These are phyloP conservation scores for Leptinotarsa tumamoca DNA, from an alignment of 2,888 invertebrate genomes.

Conservation along the genomic window DNA sequence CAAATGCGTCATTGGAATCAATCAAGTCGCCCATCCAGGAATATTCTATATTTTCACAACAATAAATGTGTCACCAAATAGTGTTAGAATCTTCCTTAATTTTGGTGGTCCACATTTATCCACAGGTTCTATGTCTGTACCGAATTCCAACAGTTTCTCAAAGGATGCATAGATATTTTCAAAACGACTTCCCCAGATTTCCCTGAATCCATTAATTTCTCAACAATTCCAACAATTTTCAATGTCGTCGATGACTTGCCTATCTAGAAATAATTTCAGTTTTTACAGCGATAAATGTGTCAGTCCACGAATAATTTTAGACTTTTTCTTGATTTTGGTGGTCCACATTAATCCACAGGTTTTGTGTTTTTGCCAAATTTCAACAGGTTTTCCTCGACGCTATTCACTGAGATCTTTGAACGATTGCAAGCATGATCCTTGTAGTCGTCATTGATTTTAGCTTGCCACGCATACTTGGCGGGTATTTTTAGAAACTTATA, in stretches of 20 bases:
- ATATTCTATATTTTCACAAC: too few relatives aligned
- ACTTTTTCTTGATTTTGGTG: constrained; percentile 32
- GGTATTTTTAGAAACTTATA: constrained; percentile 42
- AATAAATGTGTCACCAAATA: too few relatives aligned
- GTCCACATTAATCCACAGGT: constrained; percentile 34
- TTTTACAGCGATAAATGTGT: constrained; percentile 11
- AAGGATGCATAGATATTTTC: too few relatives aligned
- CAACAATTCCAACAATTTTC: background rate
- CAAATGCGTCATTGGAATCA: too few relatives aligned
- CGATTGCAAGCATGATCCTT: constrained; percentile 37
- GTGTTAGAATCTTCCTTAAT: too few relatives aligned
- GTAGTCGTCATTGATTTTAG: constrained; percentile 43
- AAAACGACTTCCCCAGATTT: background rate
- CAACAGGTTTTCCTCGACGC: constrained; percentile 55
- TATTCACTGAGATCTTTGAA: constrained; percentile 51
- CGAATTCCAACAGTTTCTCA: too few relatives aligned
- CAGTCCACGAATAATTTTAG: constrained; percentile 13
- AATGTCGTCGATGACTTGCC: background rate
- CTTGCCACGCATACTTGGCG: constrained; percentile 35
- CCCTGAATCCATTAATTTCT: background rate
- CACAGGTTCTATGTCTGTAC: too few relatives aligned
- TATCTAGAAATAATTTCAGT: constrained; percentile 2
- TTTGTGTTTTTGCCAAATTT: constrained; percentile 50
- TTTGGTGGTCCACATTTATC: too few relatives aligned
- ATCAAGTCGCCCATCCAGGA: too few relatives aligned